A percentile compares a stretch with the other conserved stretches of the same genome.
phyloP scores from a whole-genome alignment of 2,113 vertebrate genomes.

The Salvator merianae region DNA sequence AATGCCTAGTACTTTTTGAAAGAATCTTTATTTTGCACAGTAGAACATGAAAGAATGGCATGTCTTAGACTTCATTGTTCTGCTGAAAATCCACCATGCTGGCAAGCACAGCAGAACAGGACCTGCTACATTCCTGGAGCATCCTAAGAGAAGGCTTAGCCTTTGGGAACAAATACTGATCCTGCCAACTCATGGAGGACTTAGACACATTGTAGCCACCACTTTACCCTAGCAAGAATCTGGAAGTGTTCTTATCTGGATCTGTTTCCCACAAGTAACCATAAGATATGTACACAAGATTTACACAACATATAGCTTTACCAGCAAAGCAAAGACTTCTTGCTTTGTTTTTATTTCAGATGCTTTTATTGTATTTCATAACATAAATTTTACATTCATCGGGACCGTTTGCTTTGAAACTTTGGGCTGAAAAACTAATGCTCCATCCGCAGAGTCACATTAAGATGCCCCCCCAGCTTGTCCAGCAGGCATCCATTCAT shows the following conservation, averaged over 20 bases:
- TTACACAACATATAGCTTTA: background rate
- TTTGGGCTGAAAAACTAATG: no score
- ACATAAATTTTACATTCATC: no score
- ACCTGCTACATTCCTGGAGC: background rate
- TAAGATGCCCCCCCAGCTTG: no score
- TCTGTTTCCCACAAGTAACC: no score
- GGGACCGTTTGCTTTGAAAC: no score
- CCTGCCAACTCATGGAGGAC: background rate
- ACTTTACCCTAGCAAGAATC: background rate
- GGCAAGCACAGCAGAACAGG: background rate
- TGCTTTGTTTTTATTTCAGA: no score
- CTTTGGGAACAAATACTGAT: background rate
- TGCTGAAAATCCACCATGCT: background rate
- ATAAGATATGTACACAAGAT: background rate
- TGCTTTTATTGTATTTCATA: no score
- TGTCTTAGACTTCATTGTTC: background rate
- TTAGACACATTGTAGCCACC: background rate
- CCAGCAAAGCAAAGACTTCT: no score
- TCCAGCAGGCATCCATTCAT: no score
- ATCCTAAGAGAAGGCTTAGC: background rate
- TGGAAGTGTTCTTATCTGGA: no score
- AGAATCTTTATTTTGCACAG: background rate
- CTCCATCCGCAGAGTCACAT: no score
- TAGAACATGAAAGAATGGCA: background rate
- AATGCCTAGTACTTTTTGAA: background rate